These are phyloP conservation scores for Equus przewalskii DNA, from an alignment of 2,113 vertebrate species.

Conservation along the genomic window DNA sequence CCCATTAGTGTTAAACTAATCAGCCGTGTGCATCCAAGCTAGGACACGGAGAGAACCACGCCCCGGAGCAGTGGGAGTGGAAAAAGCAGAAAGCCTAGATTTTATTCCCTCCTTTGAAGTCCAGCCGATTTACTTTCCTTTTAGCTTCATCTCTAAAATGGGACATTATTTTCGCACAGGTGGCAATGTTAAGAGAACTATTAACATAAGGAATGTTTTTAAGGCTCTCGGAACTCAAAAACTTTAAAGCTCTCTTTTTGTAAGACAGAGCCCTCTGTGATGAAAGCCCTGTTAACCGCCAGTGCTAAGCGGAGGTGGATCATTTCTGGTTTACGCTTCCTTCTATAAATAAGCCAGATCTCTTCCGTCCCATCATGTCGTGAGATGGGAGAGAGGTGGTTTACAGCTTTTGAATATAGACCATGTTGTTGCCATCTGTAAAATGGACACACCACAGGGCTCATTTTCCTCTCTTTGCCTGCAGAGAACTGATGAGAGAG, in stretches of 20 bases:
- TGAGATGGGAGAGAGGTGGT: background rate
- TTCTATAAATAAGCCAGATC: background rate
- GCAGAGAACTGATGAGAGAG: background rate
- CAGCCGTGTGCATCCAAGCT: background rate
- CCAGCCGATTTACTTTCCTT: background rate
- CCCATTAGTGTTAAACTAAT: conserved; percentile 62
- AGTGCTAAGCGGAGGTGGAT: background rate
- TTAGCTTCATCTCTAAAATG: conserved; percentile 53
- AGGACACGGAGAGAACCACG: background rate
- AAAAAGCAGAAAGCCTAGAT: background rate
- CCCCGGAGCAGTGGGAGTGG: background rate
- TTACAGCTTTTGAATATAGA: background rate
- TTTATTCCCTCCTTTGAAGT: background rate
- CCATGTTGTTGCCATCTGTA: background rate
- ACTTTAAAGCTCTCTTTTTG: conserved; percentile 7
- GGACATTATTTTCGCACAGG: background rate
- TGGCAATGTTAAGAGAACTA: background rate
- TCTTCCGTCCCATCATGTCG: background rate
- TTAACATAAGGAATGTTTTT: background rate
- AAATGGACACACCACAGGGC: background rate
- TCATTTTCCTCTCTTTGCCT: background rate
- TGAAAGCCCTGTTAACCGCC: background rate
- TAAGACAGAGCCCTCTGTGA: background rate
- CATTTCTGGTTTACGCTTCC: background rate
- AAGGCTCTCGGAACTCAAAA: conserved; percentile 23